These are phyloP conservation scores for Cistogaster globosa DNA, from an alignment of 2,888 invertebrate genomes.

Conservation along the genomic window DNA sequence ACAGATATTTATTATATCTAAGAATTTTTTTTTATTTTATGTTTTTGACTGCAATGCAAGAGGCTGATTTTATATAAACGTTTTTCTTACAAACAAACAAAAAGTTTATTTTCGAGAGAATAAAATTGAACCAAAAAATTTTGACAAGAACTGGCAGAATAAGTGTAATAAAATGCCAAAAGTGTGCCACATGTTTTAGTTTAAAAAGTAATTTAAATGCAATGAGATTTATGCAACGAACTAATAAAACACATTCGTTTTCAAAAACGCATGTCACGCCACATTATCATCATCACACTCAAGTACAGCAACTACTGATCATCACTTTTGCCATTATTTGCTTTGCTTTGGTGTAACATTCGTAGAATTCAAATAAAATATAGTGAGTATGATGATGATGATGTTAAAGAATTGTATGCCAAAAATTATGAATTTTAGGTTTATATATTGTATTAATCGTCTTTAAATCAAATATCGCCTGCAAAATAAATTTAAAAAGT, in stretches of 20 bases:
- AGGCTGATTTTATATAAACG: conserved; percentile 33
- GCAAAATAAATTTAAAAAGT: conserved; percentile 31
- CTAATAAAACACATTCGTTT: neutral
- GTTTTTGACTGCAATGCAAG: neutral
- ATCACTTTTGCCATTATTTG: conserved; percentile 20
- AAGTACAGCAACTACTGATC: conserved; percentile 16
- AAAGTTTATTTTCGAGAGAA: conserved; percentile 41
- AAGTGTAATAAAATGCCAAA: conserved; percentile 72
- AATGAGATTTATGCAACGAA: conserved; percentile 42
- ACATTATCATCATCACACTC: conserved; percentile 2
- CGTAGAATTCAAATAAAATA: neutral
- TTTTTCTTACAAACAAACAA: conserved; percentile 32
- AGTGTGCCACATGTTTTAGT: conserved; percentile 71
- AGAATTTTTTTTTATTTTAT: neutral
- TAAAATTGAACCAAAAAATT: conserved; percentile 13
- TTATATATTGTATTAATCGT: too few species aligned
- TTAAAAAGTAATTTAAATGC: conserved; percentile 56
- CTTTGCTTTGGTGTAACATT: neutral
- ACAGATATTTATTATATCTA: conserved; percentile 39
- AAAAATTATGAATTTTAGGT: too few species aligned
- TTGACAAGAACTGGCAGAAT: conserved; percentile 22
- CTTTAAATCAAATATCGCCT: too few species aligned
- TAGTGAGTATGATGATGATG: neutral
- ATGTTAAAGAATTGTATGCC: too few species aligned
- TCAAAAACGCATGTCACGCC: neutral